Conservation (phyloP, 2,888 invertebrate genomes). For the Cheilosia grossa region DNA sequence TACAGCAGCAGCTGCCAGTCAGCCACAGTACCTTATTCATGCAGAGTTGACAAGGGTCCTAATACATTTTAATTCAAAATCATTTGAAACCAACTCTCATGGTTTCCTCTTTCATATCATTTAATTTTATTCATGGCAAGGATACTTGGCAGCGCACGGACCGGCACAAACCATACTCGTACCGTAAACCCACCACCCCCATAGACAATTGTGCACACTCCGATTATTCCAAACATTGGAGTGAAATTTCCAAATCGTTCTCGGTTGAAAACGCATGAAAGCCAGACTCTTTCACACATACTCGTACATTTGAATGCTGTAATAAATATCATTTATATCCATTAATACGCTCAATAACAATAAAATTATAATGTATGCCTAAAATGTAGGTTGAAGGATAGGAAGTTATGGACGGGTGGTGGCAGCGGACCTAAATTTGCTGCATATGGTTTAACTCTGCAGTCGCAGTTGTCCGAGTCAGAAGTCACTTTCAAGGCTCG, state of each 20-base stretch:
- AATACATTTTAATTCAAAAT: conserved; percentile 70
- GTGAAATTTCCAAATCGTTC: conserved; percentile 64
- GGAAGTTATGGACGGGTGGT: background rate
- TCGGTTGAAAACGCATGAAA: conserved; percentile 64
- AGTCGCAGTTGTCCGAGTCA: conserved; percentile 1
- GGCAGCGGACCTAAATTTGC: background rate
- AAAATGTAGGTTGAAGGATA: conserved; percentile 13
- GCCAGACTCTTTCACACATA: conserved; percentile 31
- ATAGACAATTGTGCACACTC: conserved; percentile 67
- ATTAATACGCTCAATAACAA: conserved; percentile 69
- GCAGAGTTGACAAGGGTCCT: conserved; percentile 66
- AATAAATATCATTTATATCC: conserved; percentile 70
- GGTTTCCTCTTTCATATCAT: conserved; percentile 46
- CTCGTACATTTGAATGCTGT: conserved; percentile 59
- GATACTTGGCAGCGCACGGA: background rate
- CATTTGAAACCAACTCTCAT: conserved; percentile 53
- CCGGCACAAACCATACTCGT: background rate
- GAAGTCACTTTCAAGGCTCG: conserved; percentile 12
- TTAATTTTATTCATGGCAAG: conserved; percentile 71
- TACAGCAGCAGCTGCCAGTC: conserved; percentile 54
- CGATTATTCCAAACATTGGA: conserved; percentile 64
- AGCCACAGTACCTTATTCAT: conserved; percentile 58
- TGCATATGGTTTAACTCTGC: conserved; percentile 20
- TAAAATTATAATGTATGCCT: conserved; percentile 66
- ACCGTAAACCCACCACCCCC: background rate